Evolutionary conservation across 2,797 vertebrate genomes (phyloP).

Genomic region (Scolopax bukidnonensis): DNA sequence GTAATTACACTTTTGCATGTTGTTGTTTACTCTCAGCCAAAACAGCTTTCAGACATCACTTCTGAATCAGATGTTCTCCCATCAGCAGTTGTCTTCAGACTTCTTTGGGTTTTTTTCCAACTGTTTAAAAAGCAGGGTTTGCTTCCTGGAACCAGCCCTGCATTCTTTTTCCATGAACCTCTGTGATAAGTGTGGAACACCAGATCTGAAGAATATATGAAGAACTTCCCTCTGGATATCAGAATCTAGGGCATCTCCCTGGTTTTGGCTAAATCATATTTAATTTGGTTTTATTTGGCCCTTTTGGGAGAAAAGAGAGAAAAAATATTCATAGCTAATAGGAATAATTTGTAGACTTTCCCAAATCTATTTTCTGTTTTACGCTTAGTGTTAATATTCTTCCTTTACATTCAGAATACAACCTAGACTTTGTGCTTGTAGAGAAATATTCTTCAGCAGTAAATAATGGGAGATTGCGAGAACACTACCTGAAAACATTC

Average conservation of each 20-base stretch:
- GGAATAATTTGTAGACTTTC: background rate
- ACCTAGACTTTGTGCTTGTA: background rate
- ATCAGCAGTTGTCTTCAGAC: background rate
- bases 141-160: background rate
- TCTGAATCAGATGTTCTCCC: background rate
- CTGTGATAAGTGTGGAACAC: background rate
- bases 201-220: background rate
- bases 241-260: background rate
- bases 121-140: background rate
- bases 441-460: background rate
- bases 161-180: background rate
- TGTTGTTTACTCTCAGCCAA: background rate
- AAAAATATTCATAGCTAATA: background rate
- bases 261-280: background rate
- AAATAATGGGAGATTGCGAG: background rate
- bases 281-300: background rate
- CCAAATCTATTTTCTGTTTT: background rate
- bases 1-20: background rate
- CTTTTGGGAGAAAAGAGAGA: background rate
- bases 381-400: background rate
- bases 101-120: background rate
- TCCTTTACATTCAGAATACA: background rate
- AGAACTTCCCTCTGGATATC: background rate
- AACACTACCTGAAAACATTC: background rate
- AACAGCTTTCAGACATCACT: background rate